phyloP scores from a whole-genome alignment of 2,888 invertebrate genomes.

The Pristionchus maxplancki region DNA sequence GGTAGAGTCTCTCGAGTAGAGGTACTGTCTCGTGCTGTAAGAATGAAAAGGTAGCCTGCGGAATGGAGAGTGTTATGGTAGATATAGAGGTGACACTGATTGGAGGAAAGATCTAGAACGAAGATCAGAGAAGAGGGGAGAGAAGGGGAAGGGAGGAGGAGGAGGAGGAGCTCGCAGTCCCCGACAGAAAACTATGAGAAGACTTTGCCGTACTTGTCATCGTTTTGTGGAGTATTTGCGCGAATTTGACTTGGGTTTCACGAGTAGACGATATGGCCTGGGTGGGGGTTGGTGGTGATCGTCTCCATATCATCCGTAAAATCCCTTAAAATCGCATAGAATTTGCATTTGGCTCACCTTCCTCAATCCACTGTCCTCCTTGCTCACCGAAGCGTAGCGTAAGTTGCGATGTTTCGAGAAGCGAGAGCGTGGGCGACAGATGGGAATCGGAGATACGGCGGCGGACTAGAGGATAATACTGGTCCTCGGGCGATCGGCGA shows the following conservation, averaged over 20 bases:
- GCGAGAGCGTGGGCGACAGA: neutral
- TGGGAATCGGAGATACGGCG: neutral
- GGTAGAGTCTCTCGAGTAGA: neutral
- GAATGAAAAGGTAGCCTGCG: no score
- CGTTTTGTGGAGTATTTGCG: neutral
- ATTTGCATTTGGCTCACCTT: neutral
- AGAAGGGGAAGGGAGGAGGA: neutral
- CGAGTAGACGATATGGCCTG: neutral
- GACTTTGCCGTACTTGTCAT: neutral
- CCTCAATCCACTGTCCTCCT: neutral
- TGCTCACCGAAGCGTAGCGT: neutral
- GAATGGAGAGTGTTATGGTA: neutral
- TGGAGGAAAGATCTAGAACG: neutral
- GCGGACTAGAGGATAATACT: neutral
- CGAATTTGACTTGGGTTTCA: neutral
- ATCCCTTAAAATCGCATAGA: neutral
- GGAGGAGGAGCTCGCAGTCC: neutral
- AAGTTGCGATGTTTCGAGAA: neutral
- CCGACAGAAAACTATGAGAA: neutral
- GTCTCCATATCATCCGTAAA: neutral
- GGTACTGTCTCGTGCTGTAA: neutral
- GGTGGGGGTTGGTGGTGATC: neutral
- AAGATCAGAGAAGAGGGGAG: neutral
- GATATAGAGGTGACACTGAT: no score
- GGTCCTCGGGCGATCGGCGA: no score